Percentiles rank a stretch among this genome's conserved stretches.
These are phyloP conservation scores for Dipodomys ordii DNA, from an alignment of 2,113 vertebrate genomes.

Conservation along the genomic window DNA sequence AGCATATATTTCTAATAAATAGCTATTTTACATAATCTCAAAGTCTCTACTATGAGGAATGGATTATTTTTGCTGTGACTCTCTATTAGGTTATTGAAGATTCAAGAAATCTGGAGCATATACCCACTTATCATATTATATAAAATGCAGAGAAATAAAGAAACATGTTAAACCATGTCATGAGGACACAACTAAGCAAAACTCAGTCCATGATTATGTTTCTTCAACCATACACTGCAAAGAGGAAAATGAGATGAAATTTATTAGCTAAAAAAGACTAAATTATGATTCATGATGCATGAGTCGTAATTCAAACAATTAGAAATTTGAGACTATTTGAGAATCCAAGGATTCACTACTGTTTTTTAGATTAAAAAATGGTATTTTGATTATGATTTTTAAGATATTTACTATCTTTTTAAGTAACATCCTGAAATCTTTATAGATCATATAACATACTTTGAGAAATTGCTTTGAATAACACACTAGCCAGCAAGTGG, in stretches of 20 bases:
- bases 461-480: constrained; percentile 37
- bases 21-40: constrained; percentile 13
- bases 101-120: constrained; percentile 23
- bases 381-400: neutral
- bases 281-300: neutral
- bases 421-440: constrained; percentile 38
- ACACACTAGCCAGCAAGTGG: neutral
- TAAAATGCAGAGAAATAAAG: constrained; percentile 33
- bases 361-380: constrained; percentile 2
- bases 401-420: constrained; percentile 37
- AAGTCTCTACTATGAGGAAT: neutral
- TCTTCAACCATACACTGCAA: constrained; percentile 23
- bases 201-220: neutral
- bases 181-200: neutral
- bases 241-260: neutral
- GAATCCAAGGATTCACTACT: neutral
- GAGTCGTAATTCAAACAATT: constrained; percentile 21
- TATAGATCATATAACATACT: constrained; percentile 47
- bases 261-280: neutral
- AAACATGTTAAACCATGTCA: constrained; percentile 10
- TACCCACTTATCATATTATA: constrained; percentile 4
- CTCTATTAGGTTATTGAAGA: neutral
- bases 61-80: constrained; percentile 1
- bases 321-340: constrained; percentile 24
- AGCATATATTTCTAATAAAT: neutral